Evolutionary conservation across 2,888 invertebrate genomes (phyloP), one percentile per base, ranked within the genome.

Genomic region (Eupithecia centaureata): DNA sequence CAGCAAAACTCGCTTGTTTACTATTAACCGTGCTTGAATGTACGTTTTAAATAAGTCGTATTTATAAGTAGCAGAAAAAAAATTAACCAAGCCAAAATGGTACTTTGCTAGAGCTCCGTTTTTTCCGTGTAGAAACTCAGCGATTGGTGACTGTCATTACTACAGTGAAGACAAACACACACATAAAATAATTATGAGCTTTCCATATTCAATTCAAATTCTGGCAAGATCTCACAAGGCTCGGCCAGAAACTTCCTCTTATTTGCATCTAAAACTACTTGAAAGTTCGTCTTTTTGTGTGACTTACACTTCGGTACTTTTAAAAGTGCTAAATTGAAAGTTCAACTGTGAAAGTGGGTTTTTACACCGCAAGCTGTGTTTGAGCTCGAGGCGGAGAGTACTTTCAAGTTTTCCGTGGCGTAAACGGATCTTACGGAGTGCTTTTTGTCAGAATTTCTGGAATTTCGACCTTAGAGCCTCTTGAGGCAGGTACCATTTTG

Each of bases 201-300:
- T 42, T 42, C 42, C 8, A n/a, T 47, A 22, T 47, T 22, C 18
- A 47, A 22, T 22, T 22, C 18, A n/a, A 47, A 22, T 47, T 47
- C 47, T 47, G 22, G 47, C 47, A 12, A 47, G 18, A 47, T 22
- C 18, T 33, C 57, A 22, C 32, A 5, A 33, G 30, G 13, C 32
- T 12, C 13, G 42, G 58, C 42, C 33, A 56, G 56, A 33, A 65
- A 70, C 65, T 67, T 63, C 38, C 30, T 51, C 32, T n/a, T 73
- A 71, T 73, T 73, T 73, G 69, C 71, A 73, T 73, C 51, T 51
- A 63, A 35, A 73, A 73, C 68, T 73, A 73, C 73, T 73, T 59
- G 30, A 42, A 42, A 61, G 54, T 63, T 65, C 65, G 64, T 60
- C 59, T 54, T 63, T 65, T 52, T 71, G 67, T 71, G 66, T 73